Evolutionary conservation across 2,888 invertebrate species (phyloP), one percentile per base, ranked within the genome.

Genomic region (Abscondita cerata): DNA sequence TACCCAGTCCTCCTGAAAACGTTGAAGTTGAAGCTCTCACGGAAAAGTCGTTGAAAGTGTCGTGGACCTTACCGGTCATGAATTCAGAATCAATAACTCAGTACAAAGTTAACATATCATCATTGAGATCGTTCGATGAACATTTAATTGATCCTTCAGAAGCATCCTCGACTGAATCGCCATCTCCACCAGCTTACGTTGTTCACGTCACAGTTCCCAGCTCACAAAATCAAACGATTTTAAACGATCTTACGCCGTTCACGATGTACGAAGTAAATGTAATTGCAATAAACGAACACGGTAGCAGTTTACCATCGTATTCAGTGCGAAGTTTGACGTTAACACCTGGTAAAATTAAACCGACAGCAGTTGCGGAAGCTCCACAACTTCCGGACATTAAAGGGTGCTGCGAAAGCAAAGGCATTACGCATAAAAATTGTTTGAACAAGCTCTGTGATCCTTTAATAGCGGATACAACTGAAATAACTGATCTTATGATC

Each of bases 211-310:
- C 83, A 73, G 89, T 91, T 0, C 83, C 84, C 1, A 82, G 83
- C 2, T 86, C 85, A 65, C 84, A 84, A 69, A 88, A 85, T 1
- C 83, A 80, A 52, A 81, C 88, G 0, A 78, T 86, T 0, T 74
- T 92, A 1, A 86, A 85, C 69, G 85, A 89, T 73, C 81, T 93
- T 33, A 82, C 83, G 9, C 90, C 93, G 0, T 89, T 90, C 73
- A 92, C 92, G 0, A 93, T 93, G 93, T 93, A 93, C 76, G 91
- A 93, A 73, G 84, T 93, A 4, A 85, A 87, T 0, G 88, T 93
- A 8, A 87, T 86, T 0, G 89, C 92, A 0, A 84, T 84, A 54
- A 93, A 93, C 76, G 83, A 85, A 13, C 89, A 89, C 74, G 93
- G 93, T 0, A 84, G 88, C 0, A 93, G 92, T 80, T 80, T 93